Percentiles rank a stretch among this genome's conserved stretches.
These are phyloP conservation scores for Gila orcuttii DNA, from an alignment of 2,113 vertebrate species.

Conservation along the genomic window DNA sequence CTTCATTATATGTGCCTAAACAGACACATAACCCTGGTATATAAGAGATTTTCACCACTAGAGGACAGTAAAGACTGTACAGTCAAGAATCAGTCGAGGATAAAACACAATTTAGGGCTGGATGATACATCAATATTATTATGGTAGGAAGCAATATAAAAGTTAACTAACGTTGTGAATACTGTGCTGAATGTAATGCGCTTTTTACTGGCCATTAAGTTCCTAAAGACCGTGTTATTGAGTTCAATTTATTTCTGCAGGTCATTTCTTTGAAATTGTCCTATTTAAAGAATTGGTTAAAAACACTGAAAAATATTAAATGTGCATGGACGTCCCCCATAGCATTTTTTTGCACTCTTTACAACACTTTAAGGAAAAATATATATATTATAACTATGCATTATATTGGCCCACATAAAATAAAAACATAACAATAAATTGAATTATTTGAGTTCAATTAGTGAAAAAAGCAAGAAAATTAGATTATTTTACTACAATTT, in stretches of 20 bases:
- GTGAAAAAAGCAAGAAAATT: not conserved
- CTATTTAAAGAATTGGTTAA: not conserved
- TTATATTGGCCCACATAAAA: not conserved
- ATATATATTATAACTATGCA: not conserved
- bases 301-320: not conserved
- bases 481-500: not conserved
- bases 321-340: not conserved
- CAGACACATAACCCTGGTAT: not conserved
- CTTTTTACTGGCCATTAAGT: constrained; percentile 4
- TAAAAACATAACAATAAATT: accelerated
- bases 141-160: not conserved
- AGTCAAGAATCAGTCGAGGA: not conserved
- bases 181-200: not conserved
- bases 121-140: not conserved
- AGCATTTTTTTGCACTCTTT: not conserved
- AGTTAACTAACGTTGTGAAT: not conserved
- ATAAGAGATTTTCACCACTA: constrained; percentile 38
- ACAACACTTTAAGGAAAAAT: not conserved
- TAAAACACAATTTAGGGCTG: not conserved
- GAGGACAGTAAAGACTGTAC: constrained; percentile 47
- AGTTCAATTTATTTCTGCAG: not conserved
- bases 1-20: not conserved
- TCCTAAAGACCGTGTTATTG: not conserved
- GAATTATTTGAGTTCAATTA: not conserved
- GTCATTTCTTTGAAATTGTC: not conserved